Evolutionary conservation across 2,113 vertebrate genomes (phyloP).

Genomic region (Columba livia): DNA sequence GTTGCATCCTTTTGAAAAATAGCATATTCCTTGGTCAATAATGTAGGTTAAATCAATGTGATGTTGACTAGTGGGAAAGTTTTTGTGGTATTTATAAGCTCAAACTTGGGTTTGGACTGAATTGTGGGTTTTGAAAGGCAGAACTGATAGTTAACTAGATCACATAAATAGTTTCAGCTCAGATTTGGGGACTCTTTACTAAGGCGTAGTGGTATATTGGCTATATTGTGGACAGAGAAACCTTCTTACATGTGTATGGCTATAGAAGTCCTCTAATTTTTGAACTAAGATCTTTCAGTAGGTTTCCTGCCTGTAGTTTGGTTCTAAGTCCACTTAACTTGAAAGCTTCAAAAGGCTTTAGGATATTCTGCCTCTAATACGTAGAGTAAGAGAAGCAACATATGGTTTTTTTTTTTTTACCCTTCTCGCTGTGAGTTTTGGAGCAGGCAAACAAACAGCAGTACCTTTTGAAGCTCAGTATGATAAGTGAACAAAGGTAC

Average conservation of each 20-base stretch:
- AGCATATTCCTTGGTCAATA: neutral
- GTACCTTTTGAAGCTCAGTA: neutral
- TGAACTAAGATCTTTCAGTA: neutral
- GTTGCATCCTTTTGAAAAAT: neutral
- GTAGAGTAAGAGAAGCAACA: neutral
- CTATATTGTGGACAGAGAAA: neutral
- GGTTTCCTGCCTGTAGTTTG: neutral
- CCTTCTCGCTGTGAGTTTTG: neutral
- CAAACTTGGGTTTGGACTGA: neutral
- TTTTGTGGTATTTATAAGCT: neutral
- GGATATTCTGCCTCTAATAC: neutral
- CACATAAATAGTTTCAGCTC: neutral
- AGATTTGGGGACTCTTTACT: neutral
- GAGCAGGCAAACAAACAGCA: neutral
- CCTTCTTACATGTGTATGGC: neutral
- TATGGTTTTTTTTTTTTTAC: neutral
- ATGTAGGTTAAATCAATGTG: neutral
- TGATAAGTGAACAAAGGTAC: slow-evolving; percentile 6
- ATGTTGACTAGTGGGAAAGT: neutral
- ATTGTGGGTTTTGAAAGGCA: neutral
- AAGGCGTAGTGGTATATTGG: neutral
- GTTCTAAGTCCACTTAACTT: neutral
- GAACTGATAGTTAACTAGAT: neutral
- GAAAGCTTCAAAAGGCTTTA: neutral
- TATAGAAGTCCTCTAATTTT: neutral